phyloP scores from a whole-genome alignment of 2,113 vertebrate species.

The Furnarius figulus region DNA sequence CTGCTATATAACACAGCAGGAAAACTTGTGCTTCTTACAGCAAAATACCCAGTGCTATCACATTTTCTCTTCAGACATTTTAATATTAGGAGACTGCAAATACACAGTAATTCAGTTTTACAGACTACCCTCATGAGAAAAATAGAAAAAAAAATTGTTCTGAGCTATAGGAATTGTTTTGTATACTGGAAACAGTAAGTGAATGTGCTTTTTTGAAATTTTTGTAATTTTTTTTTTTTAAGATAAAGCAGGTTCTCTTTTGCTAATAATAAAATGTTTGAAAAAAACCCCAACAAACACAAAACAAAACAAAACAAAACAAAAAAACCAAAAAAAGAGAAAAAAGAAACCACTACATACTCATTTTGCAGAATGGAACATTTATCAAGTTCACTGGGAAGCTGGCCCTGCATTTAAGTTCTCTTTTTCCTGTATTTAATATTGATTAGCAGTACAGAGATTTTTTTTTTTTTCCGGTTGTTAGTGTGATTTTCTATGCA shows the following conservation, averaged over 20 bases:
- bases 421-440: not conserved
- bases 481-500: not conserved
- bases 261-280: not conserved
- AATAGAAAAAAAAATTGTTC: not conserved
- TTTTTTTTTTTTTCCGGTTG: not conserved
- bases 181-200: not conserved
- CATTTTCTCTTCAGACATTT: constrained; percentile 12
- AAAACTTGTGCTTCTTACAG: not conserved
- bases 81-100: not conserved
- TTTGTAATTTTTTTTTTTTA: not conserved
- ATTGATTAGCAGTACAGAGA: not conserved
- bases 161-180: not conserved
- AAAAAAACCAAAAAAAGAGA: no score
- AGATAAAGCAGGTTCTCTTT: not conserved
- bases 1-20: not conserved
- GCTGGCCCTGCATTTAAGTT: not conserved
- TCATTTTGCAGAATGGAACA: not conserved
- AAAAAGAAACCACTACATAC: not conserved
- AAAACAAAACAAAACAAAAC: no score
- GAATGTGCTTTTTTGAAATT: not conserved
- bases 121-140: not conserved
- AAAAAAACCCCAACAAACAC: not conserved
- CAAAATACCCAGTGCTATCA: not conserved
- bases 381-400: not conserved
- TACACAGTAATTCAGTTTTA: constrained; percentile 19